phyloP scores from a whole-genome alignment of 2,113 vertebrate genomes.

The Taxidea taxus region DNA sequence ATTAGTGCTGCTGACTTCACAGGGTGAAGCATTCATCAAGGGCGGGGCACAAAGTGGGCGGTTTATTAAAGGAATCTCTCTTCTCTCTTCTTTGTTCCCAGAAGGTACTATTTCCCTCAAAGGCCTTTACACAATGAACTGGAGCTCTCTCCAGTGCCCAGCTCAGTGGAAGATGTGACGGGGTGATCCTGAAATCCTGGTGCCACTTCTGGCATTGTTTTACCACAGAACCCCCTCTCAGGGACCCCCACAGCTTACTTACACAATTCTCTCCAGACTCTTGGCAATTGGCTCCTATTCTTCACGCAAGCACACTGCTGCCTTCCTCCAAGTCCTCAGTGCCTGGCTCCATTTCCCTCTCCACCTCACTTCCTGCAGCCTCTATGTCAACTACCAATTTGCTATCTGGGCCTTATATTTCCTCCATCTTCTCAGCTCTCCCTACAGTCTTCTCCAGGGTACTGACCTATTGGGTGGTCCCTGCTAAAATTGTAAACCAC shows the following conservation, averaged over 20 bases:
- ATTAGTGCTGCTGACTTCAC: neutral
- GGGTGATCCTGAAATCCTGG: neutral
- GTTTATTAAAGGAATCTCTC: slow-evolving; percentile 10
- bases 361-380: neutral
- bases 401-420: neutral
- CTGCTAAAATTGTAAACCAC: neutral
- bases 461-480: neutral
- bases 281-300: neutral
- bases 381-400: neutral
- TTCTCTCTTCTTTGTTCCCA: slow-evolving; percentile 25
- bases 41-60: neutral
- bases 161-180: neutral
- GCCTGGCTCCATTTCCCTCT: neutral
- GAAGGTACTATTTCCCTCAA: neutral
- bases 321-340: neutral
- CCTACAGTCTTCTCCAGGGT: neutral
- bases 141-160: neutral
- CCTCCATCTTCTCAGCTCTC: neutral
- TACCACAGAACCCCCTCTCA: neutral
- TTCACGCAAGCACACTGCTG: neutral
- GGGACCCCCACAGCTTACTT: too few relatives aligned
- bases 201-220: neutral
- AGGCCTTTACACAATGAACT: neutral
- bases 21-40: neutral
- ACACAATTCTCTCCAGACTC: neutral